A percentile compares a stretch with the other conserved stretches of the same genome.
These are phyloP conservation scores for Diploscapter pachys DNA, from an alignment of 1,140 invertebrate species.

Conservation along the genomic window DNA sequence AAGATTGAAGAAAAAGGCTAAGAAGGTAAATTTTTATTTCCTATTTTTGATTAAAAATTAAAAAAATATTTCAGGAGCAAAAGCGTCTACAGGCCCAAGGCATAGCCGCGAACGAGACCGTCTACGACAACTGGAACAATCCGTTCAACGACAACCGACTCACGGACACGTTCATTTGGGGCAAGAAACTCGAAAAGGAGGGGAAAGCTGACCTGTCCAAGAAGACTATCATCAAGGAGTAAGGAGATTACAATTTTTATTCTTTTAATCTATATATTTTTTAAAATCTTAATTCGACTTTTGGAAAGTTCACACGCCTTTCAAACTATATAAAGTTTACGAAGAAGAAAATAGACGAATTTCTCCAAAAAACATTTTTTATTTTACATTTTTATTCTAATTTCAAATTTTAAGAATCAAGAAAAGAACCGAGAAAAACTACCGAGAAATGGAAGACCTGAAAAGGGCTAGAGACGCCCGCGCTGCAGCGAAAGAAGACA, in stretches of 20 bases:
- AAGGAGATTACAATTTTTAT: constrained; percentile 57
- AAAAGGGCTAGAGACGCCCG: constrained; percentile 83
- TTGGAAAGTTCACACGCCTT: too few relatives aligned
- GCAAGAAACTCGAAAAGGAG: constrained; percentile 91
- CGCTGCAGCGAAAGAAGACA: constrained; percentile 79
- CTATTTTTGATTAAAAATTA: constrained; percentile 92
- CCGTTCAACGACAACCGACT: constrained; percentile 95
- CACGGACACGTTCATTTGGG: constrained; percentile 89
- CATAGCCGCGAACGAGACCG: constrained; percentile 29
- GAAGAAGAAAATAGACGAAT: too few relatives aligned
- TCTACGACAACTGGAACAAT: constrained; percentile 93
- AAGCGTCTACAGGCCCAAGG: constrained; percentile 16
- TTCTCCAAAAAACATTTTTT: not conserved
- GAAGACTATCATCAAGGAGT: constrained; percentile 80
- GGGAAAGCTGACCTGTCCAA: constrained; percentile 75
- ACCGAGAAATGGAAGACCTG: constrained; percentile 64
- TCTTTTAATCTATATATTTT: too few relatives aligned
- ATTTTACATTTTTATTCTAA: too few relatives aligned
- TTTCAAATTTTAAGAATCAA: constrained; percentile 39
- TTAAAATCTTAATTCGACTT: too few relatives aligned
- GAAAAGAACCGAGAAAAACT: constrained; percentile 44
- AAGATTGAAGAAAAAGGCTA: constrained; percentile 81
- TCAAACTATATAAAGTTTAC: too few relatives aligned
- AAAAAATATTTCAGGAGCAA: constrained; percentile 63
- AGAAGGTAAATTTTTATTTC: constrained; percentile 81